phyloP scores from a whole-genome alignment of 2,113 vertebrate genomes.

The Catharus bicknelli region DNA sequence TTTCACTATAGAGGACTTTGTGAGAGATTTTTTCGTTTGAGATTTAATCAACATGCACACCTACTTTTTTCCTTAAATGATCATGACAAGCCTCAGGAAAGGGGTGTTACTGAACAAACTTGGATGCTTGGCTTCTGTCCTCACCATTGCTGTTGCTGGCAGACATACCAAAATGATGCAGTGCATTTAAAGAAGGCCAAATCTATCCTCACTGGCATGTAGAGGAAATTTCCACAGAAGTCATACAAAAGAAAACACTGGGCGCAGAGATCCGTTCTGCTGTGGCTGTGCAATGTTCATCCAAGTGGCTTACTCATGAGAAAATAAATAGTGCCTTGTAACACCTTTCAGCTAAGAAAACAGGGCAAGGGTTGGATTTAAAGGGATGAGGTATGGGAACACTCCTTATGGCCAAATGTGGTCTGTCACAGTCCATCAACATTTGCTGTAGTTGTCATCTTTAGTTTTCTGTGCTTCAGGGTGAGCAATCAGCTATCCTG shows the following conservation, averaged over 20 bases:
- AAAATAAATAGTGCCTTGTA: slow-evolving; percentile 71
- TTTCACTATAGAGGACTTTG: neutral
- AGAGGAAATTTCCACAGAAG: slow-evolving; percentile 54
- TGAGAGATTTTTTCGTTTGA: neutral
- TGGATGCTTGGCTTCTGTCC: slow-evolving; percentile 16
- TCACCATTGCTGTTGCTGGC: slow-evolving; percentile 27
- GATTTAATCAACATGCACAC: neutral
- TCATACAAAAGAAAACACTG: slow-evolving; percentile 26
- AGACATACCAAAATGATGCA: slow-evolving; percentile 33
- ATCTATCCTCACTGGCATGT: slow-evolving; percentile 28
- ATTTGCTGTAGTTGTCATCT: neutral
- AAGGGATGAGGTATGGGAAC: neutral
- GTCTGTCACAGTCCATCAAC: neutral
- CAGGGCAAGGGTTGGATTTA: neutral
- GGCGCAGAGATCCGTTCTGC: neutral
- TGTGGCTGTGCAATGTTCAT: neutral
- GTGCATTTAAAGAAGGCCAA: slow-evolving; percentile 28
- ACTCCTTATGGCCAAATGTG: neutral
- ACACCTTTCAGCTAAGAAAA: slow-evolving; percentile 31
- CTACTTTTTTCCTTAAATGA: slow-evolving; percentile 28
- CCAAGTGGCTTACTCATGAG: neutral
- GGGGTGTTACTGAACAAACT: neutral
- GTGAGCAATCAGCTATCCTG: slow-evolving; percentile 75
- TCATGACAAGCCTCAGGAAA: neutral
- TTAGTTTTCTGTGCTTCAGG: neutral